These are phyloP conservation scores for Polydrusus cervinus DNA, from an alignment of 2,888 invertebrate species.

Conservation along the genomic window DNA sequence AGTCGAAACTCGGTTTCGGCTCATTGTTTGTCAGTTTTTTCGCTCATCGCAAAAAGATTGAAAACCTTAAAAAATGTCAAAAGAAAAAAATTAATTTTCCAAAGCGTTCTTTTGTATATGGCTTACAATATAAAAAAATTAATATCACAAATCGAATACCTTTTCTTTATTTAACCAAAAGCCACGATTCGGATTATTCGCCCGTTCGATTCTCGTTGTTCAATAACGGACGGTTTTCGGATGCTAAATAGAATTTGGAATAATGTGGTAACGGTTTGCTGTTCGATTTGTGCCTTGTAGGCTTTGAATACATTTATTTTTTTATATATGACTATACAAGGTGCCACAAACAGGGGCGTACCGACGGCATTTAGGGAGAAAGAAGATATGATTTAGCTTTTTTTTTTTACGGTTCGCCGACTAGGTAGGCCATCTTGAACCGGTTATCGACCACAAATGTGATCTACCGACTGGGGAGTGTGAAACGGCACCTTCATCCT, in stretches of 20 bases:
- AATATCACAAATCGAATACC: constrained; percentile 9
- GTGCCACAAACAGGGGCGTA: too few species aligned
- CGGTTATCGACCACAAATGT: too few species aligned
- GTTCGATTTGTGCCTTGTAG: background rate
- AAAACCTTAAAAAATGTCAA: background rate
- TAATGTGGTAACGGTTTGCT: background rate
- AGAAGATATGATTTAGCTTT: too few species aligned
- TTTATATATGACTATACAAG: too few species aligned
- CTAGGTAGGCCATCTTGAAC: too few species aligned
- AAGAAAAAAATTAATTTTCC: constrained; percentile 5
- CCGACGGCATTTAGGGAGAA: too few species aligned
- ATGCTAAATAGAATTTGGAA: background rate
- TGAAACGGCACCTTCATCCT: too few species aligned
- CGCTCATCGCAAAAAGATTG: background rate
- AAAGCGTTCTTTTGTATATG: background rate
- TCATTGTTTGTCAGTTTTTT: too few species aligned
- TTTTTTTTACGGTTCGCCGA: too few species aligned
- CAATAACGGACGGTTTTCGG: background rate
- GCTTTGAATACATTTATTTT: background rate
- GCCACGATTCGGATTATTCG: background rate
- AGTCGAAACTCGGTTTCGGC: too few species aligned
- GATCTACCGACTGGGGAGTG: too few species aligned
- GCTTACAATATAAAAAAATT: background rate
- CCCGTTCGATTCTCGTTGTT: background rate
- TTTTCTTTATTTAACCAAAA: background rate